These are phyloP conservation scores for Leucoptera coffeella DNA, from an alignment of 2,888 invertebrate species.

Conservation along the genomic window DNA sequence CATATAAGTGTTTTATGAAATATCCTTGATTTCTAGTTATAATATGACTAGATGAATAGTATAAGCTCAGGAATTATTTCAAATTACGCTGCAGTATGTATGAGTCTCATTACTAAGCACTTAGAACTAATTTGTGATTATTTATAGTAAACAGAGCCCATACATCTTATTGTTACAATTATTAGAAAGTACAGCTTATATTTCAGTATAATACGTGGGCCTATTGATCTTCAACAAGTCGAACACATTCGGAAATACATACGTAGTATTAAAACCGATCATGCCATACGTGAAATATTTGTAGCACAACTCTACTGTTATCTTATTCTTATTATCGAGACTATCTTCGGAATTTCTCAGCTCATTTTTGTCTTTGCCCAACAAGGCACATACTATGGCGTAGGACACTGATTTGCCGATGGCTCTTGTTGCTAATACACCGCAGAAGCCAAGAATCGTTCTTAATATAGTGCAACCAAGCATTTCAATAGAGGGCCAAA, in stretches of 20 bases:
- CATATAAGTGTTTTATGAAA: too few species aligned
- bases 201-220: conserved; percentile 80
- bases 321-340: conserved; percentile 63
- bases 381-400: conserved; percentile 62
- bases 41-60: too few species aligned
- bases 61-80: too few species aligned
- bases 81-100: too few species aligned
- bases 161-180: too few species aligned
- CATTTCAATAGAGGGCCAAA: conserved; percentile 74
- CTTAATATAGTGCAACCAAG: conserved; percentile 60
- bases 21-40: too few species aligned
- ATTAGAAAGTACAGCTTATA: too few species aligned
- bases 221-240: conserved; percentile 69
- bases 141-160: too few species aligned
- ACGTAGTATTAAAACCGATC: conserved; percentile 74
- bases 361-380: conserved; percentile 61
- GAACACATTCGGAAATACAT: conserved; percentile 73
- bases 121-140: too few species aligned
- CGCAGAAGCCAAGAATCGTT: conserved; percentile 69
- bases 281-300: conserved; percentile 77
- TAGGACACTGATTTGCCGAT: conserved; percentile 65
- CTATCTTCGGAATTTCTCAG: conserved; percentile 59
- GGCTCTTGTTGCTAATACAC: conserved; percentile 63
- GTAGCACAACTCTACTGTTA: conserved; percentile 73
- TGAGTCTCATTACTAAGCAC: too few species aligned